phyloP scores from a whole-genome alignment of 2,113 vertebrate species.

The Bubo bubo region DNA sequence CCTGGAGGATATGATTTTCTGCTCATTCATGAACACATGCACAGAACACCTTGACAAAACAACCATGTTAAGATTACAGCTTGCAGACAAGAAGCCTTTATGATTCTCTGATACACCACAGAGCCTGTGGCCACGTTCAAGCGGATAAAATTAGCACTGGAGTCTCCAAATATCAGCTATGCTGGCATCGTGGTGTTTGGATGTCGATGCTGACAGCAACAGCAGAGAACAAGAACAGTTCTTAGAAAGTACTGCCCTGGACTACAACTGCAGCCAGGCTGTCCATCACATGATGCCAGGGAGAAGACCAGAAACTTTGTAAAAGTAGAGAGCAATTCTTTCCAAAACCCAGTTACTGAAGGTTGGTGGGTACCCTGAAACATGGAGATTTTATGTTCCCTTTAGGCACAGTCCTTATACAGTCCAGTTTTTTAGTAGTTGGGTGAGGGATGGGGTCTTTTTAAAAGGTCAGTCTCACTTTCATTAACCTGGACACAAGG shows the following conservation, averaged over 20 bases:
- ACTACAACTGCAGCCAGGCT: not conserved
- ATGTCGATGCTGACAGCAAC: not conserved
- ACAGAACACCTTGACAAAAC: not conserved
- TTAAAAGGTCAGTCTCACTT: not conserved
- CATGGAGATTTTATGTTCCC: not conserved
- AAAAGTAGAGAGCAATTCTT: not conserved
- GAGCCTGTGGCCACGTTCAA: not conserved
- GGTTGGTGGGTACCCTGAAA: not conserved
- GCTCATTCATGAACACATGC: not conserved
- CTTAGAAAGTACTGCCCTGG: not conserved
- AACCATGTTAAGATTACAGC: not conserved
- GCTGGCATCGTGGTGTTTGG: not conserved
- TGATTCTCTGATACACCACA: not conserved
- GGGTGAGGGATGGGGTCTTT: fast-evolving
- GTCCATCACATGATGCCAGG: not conserved
- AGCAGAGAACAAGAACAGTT: not conserved
- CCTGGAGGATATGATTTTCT: not conserved
- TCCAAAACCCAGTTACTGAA: not conserved
- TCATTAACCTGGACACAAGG: not conserved
- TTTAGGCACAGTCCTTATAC: not conserved
- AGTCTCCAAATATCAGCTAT: not conserved
- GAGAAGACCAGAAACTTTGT: not conserved
- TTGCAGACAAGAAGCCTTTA: not conserved
- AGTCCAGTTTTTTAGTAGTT: not conserved
- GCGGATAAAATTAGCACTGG: not conserved